A percentile compares a stretch with the other conserved stretches of the same genome.
Evolutionary conservation across 2,888 invertebrate genomes (phyloP).

Genomic region (Chymomyza caudatula): DNA sequence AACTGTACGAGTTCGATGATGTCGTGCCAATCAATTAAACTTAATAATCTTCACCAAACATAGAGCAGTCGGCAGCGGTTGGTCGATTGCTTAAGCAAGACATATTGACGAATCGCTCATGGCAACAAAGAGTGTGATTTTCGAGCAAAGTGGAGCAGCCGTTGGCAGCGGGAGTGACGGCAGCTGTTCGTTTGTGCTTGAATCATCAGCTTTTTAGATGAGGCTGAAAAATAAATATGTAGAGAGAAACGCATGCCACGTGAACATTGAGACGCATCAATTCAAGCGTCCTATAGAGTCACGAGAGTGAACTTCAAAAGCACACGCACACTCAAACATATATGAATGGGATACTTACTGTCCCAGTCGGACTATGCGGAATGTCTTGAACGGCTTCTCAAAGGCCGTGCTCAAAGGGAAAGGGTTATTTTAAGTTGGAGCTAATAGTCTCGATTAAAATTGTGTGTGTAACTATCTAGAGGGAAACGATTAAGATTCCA

Average conservation of each 20-base stretch:
- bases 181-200: background rate
- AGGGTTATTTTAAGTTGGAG: too few species aligned
- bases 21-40: conserved; percentile 41
- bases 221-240: background rate
- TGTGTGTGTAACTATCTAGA: too few species aligned
- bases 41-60: conserved; percentile 31
- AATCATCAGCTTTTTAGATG: background rate
- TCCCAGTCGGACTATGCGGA: background rate
- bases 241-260: background rate
- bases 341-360: background rate
- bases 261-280: background rate
- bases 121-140: background rate
- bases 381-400: too few species aligned
- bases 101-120: conserved; percentile 1
- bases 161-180: background rate
- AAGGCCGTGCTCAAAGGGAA: too few species aligned
- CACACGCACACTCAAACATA: conserved; percentile 10
- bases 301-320: conserved; percentile 32
- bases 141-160: background rate
- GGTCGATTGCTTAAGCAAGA: conserved; percentile 4
- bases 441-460: too few species aligned
- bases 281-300: background rate
- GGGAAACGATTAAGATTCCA: too few species aligned
- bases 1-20: background rate
- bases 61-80: conserved; percentile 1